Conservation (phyloP, 2,113 vertebrate genomes). For the Upupa epops region DNA sequence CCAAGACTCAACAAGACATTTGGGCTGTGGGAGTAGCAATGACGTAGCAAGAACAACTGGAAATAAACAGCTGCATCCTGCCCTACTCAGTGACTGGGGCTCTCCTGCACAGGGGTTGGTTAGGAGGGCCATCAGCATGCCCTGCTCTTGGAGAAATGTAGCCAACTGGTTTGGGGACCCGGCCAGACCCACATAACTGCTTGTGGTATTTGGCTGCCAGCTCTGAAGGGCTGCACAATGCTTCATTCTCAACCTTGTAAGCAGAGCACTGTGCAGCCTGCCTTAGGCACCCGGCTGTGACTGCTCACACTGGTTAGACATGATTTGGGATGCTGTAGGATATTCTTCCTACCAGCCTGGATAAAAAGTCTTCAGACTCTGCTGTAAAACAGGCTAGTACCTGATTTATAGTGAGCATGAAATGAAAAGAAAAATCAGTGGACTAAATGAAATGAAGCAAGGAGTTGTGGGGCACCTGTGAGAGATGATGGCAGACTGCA, state of each 20-base stretch:
- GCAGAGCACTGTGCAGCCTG: neutral
- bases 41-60: neutral
- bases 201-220: slow-evolving; percentile 9
- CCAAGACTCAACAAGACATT: neutral
- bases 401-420: neutral
- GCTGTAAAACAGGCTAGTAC: neutral
- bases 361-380: neutral
- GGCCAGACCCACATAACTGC: slow-evolving; percentile 1
- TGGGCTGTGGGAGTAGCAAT: neutral
- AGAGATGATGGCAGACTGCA: neutral
- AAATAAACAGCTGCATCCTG: neutral
- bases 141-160: neutral
- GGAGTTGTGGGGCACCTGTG: neutral
- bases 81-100: neutral
- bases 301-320: neutral
- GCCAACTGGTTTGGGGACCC: neutral
- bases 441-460: neutral
- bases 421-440: neutral
- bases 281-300: neutral
- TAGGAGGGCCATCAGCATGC: neutral
- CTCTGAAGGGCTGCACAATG: neutral
- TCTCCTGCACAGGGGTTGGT: neutral
- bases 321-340: neutral
- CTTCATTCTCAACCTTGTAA: neutral
- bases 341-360: neutral